Evolutionary conservation across 2,113 vertebrate genomes (phyloP).

Genomic region (Centropristis striata): DNA sequence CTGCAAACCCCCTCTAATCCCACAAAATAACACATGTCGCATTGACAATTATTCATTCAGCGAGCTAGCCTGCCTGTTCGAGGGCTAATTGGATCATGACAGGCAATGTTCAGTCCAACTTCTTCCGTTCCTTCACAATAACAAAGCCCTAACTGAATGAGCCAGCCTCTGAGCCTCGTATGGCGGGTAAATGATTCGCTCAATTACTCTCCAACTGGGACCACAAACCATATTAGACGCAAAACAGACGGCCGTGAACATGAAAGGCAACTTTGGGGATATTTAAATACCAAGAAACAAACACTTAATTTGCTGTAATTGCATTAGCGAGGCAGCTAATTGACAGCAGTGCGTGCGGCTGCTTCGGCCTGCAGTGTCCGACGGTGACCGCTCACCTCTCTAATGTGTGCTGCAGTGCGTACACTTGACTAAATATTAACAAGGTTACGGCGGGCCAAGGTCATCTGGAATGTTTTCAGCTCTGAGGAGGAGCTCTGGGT

Average conservation of each 20-base stretch:
- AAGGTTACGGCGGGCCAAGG: conserved; percentile 52
- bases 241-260: conserved; percentile 84
- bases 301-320: conserved; percentile 85
- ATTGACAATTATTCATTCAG: conserved; percentile 76
- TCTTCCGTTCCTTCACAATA: conserved; percentile 89
- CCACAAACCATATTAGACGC: conserved; percentile 82
- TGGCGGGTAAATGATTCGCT: conserved; percentile 84
- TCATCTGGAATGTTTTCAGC: conserved; percentile 61
- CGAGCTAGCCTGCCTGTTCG: conserved; percentile 75
- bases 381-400: conserved; percentile 69
- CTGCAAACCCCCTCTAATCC: conserved; percentile 54
- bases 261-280: conserved; percentile 86
- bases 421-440: conserved; percentile 76
- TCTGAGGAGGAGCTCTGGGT: conserved; percentile 39
- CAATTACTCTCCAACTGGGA: conserved; percentile 85
- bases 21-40: conserved; percentile 73
- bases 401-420: conserved; percentile 60
- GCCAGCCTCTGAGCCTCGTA: conserved; percentile 75
- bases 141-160: conserved; percentile 87
- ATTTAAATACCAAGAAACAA: conserved; percentile 87
- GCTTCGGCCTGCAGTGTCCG: conserved; percentile 68
- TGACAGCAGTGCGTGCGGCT: conserved; percentile 77
- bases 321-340: conserved; percentile 79
- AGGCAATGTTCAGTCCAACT: conserved; percentile 83
- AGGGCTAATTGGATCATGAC: conserved; percentile 83